Conservation (phyloP, 2,113 vertebrate genomes). For the Glaucomys volans region DNA sequence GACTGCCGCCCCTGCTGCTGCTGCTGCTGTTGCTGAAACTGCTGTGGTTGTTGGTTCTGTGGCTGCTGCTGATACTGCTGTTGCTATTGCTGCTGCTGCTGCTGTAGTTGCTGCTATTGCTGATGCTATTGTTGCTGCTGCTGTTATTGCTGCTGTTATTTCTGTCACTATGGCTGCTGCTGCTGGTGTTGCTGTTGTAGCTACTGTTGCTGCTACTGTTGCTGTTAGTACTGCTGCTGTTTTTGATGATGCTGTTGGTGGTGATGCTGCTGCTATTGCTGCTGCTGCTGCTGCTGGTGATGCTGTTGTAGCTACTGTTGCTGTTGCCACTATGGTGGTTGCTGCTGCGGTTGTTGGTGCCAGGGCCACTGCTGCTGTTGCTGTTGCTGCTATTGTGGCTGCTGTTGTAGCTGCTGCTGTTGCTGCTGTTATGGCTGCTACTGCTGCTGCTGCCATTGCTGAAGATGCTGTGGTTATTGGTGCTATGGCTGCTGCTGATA, state of each 20-base stretch:
- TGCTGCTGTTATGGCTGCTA: fast-evolving
- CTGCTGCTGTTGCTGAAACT: not conserved
- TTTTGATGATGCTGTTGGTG: not conserved
- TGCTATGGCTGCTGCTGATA: fast-evolving
- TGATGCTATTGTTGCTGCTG: no score
- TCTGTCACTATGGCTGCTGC: fast-evolving
- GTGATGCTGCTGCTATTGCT: not conserved
- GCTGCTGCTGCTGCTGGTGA: no score
- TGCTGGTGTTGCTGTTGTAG: not conserved
- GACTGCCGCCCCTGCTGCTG: not conserved
- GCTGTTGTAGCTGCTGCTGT: fast-evolving
- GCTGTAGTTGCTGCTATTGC: not conserved
- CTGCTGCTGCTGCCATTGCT: fast-evolving
- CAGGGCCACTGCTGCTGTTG: fast-evolving
- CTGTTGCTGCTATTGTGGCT: fast-evolving
- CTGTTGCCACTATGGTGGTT: no score
- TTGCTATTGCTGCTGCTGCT: not conserved
- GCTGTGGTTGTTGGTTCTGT: no score
- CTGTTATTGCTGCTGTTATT: not conserved
- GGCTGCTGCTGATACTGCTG: not conserved
- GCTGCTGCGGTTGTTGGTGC: fast-evolving
- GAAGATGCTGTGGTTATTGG: fast-evolving
- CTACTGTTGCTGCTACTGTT: not conserved
- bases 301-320: not conserved
- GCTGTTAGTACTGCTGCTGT: no score